Evolutionary conservation across 2,888 invertebrate species (phyloP).

Genomic region (Cordilura impudica): DNA sequence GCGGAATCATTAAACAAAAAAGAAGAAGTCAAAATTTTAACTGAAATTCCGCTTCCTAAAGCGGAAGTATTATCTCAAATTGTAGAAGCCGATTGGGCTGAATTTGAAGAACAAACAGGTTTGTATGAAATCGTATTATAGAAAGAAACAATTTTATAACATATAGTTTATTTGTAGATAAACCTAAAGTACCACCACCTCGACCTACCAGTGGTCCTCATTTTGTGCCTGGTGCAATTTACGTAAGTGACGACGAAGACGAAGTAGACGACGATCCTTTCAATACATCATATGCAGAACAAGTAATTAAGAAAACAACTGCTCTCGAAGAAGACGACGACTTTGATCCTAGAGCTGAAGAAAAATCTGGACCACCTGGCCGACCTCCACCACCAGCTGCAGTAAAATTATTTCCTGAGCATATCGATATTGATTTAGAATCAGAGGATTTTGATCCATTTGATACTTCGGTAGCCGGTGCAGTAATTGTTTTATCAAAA

Average conservation of each 20-base stretch:
- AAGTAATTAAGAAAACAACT: constrained; percentile 81
- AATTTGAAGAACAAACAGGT: constrained; percentile 79
- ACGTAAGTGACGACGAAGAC: constrained; percentile 79
- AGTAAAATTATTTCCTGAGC: constrained; percentile 64
- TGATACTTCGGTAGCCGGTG: constrained; percentile 88
- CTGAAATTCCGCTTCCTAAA: constrained; percentile 75
- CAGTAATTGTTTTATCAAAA: constrained; percentile 83
- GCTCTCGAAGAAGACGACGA: constrained; percentile 77
- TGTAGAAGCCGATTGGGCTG: constrained; percentile 82
- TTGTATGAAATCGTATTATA: background rate
- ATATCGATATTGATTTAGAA: constrained; percentile 66
- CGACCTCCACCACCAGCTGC: constrained; percentile 63
- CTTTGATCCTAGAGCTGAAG: constrained; percentile 84
- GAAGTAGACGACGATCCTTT: constrained; percentile 84
- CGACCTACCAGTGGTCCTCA: constrained; percentile 74
- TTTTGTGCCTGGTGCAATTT: constrained; percentile 71
- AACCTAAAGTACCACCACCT: constrained; percentile 75
- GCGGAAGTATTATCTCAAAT: constrained; percentile 79
- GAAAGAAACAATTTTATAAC: background rate
- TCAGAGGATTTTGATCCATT: constrained; percentile 87
- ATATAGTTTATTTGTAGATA: constrained; percentile 68
- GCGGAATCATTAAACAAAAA: constrained; percentile 85
- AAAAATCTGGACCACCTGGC: constrained; percentile 72
- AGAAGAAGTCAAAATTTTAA: constrained; percentile 77
- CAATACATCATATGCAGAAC: constrained; percentile 90